phyloP scores from a whole-genome alignment of 2,797 vertebrate species.

The Natrix natrix region DNA sequence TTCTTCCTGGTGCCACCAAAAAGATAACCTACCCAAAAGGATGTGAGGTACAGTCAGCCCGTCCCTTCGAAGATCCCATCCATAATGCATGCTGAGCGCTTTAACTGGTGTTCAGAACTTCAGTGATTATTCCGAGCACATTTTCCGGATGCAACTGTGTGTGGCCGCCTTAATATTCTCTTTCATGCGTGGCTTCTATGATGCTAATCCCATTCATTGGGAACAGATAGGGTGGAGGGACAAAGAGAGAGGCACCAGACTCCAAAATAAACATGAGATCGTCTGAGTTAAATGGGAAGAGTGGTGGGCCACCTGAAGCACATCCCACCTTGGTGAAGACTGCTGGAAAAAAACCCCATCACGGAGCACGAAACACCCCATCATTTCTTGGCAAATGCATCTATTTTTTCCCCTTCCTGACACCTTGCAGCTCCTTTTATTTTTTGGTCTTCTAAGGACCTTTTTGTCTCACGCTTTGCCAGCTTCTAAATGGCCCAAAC shows the following conservation, averaged over 20 bases:
- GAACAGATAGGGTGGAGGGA: not conserved
- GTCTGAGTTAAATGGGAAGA: no score
- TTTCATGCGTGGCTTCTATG: not conserved
- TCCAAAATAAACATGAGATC: not conserved
- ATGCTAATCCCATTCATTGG: not conserved
- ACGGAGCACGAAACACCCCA: not conserved
- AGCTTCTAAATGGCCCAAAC: constrained; percentile 34
- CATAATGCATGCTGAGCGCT: not conserved
- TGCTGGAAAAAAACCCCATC: not conserved
- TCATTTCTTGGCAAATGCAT: not conserved
- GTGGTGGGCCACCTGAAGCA: not conserved
- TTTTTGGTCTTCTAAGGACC: not conserved
- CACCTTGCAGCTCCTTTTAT: not conserved
- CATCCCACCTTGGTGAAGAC: not conserved
- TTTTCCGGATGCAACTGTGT: not conserved
- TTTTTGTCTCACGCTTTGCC: not conserved
- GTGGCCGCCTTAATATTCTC: not conserved
- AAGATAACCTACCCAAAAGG: not conserved
- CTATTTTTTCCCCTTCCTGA: not conserved
- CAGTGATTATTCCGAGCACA: not conserved
- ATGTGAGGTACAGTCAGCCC: not conserved
- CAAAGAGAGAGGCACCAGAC: no score
- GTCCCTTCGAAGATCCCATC: not conserved
- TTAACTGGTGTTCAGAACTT: not conserved
- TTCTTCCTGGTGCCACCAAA: not conserved